These are phyloP conservation scores for Bambusicola thoracicus DNA, from an alignment of 2,113 vertebrate genomes.

Conservation along the genomic window DNA sequence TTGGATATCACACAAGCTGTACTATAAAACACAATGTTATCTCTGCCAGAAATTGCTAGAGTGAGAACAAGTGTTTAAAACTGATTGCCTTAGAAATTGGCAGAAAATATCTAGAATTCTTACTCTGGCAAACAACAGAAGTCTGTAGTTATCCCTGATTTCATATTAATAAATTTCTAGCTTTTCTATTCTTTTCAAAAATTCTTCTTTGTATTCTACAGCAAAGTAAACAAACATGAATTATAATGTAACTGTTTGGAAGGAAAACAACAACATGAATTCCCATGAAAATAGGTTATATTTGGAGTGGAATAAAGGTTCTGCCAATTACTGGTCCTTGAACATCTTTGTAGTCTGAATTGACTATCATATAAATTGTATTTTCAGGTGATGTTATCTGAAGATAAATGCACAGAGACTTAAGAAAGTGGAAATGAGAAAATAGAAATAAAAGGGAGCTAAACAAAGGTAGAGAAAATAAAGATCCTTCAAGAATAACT, in stretches of 20 bases:
- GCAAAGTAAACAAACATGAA: not conserved
- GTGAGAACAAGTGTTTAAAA: not conserved
- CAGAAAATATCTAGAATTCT: not conserved
- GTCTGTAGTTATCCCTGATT: not conserved
- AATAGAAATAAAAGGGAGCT: not conserved
- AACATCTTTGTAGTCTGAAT: not conserved
- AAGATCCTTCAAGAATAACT: not conserved
- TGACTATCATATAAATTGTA: not conserved
- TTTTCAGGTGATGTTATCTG: not conserved
- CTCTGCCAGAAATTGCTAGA: not conserved
- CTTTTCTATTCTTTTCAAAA: not conserved
- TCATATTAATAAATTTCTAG: not conserved
- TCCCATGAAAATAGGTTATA: not conserved
- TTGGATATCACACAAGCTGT: not conserved
- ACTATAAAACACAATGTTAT: not conserved
- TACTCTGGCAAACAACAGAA: not conserved
- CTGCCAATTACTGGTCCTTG: not conserved
- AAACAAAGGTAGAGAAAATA: not conserved
- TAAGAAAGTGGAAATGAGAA: not conserved
- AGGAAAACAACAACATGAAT: not conserved
- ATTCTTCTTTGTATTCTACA: not conserved
- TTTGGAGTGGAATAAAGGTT: not conserved
- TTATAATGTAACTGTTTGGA: not conserved
- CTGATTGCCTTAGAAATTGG: conserved; percentile 1
- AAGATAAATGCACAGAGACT: not conserved